These are phyloP conservation scores for Epizoanthus fatuus DNA, from an alignment of 92 coral and sea anemone species.

Conservation along the genomic window DNA sequence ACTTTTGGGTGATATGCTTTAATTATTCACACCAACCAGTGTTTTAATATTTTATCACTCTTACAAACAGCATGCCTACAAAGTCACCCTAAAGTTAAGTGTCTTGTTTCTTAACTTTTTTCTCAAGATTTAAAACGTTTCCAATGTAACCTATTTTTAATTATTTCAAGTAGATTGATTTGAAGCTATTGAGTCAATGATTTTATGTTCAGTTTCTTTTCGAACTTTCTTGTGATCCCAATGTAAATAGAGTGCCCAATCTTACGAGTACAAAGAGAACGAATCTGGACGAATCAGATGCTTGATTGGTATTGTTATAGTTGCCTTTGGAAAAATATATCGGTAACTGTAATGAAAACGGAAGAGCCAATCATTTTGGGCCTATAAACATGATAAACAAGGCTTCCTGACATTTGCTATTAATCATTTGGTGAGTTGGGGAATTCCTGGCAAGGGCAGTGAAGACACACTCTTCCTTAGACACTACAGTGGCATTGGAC, in stretches of 20 bases:
- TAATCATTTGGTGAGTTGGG: conserved; percentile 21
- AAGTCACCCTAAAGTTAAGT: conserved; percentile 94
- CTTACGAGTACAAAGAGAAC: conserved; percentile 52
- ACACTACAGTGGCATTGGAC: conserved; percentile 1
- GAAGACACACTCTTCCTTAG: background rate
- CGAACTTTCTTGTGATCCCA: conserved; percentile 1
- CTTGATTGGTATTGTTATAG: conserved; percentile 23
- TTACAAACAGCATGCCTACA: conserved; percentile 66
- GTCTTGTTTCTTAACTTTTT: conserved; percentile 38
- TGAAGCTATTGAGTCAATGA: conserved; percentile 14
- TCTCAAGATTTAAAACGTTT: conserved; percentile 3
- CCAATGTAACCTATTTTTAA: conserved; percentile 17
- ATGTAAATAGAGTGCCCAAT: conserved; percentile 37
- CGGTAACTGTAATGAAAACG: conserved; percentile 69
- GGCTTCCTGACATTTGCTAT: conserved; percentile 81
- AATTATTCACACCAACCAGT: conserved; percentile 54
- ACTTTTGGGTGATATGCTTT: conserved; percentile 44
- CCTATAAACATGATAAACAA: conserved; percentile 41
- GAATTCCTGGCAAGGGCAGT: conserved; percentile 2
- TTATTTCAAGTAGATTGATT: conserved; percentile 19
- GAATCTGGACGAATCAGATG: conserved; percentile 73
- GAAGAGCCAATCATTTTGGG: conserved; percentile 73
- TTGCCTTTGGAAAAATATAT: conserved; percentile 52
- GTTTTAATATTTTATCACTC: conserved; percentile 72
- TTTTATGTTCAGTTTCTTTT: conserved; percentile 28